Evolutionary conservation across 2,797 vertebrate species (phyloP), one percentile per base, ranked within the genome.

Genomic region (Rhyacichthys aspro): DNA sequence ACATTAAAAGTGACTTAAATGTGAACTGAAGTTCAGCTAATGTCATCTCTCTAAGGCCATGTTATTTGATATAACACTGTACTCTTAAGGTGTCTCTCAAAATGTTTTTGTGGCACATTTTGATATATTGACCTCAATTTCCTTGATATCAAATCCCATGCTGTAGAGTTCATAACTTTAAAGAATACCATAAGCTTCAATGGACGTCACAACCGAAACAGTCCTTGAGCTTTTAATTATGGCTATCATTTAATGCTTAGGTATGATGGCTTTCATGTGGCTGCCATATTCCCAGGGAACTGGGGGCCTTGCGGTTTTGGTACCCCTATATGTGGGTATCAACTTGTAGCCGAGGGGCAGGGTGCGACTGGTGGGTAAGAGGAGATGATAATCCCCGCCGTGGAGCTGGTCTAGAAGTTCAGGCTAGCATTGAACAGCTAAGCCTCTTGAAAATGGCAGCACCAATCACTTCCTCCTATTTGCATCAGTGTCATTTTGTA

Each of bases 281-380:
- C 43, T 53, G 65, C 37, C 46, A 32, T 34, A 48, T 63, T 82
- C 65, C 39, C 63, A 33, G 57, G 17, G 38, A 63, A 62, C 48
- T 63, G 11, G 43, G 58, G 67, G 43, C 61, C 17, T 47, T 69
- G 78, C 1, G 50, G 76, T 71, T 46, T 59, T 16, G 8, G 62
- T 60, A 74, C 67, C 70, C 67, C 67, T 70, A 46, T 59, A 42
- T 70, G 56, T 53, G 28, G 54, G 78, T 79, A 67, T 90, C 79
- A 53, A 72, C 59, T 73, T 76, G 44, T 89, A 81, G 91, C 94
- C 92, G 46, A 54, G 78, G 94, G 94, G 92, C 83, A 85, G 91
- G 93, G 94, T 89, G 92, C 82, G 74, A 79, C 88, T 23, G 44
- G 67, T 67, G 79, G 86, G 87, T 87, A 91, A 90, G 71, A 83